Base-by-base conservation (phyloP, 2,113 vertebrate genomes). In the Aepyceros melampus region DNA sequence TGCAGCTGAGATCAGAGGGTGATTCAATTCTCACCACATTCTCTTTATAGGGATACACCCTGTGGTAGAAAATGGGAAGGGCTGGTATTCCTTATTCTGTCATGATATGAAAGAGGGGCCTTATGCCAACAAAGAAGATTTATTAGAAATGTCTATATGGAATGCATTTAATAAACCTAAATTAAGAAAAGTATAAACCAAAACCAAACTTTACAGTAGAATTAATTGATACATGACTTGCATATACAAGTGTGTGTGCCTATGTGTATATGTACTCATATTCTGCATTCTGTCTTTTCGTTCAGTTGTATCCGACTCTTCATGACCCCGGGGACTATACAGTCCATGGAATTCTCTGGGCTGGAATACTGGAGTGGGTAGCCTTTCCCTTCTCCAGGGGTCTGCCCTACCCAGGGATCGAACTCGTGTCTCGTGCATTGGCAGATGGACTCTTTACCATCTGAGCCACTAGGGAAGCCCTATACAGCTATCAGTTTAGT, bases 1-100 rank as follows among this genome's bases (percentile, higher is more conserved):
- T 89, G 47, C 36, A 95, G 49, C n/a, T 95, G 82, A 94, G 47
- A 56, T 94, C 49, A 97, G 36, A 91, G 49, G 36, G 31, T 95
- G 90, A 90, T 60, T 95, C 14, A 67, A 27, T 56, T 17, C 23
- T 90, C 13, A 92, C 40, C 71, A 87, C 40, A 29, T 8, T 92
- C 82, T 82, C 95, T 85, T 94, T 85, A 81, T 53, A 90, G 8
- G 40, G 40, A 87, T n/a, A 90, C 36, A 76, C 11, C 25, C 25
- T 78, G 8, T 71, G 74, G 60, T 16, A 97, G 53, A 93, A 93
- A 96, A 92, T 55, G 64, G 14, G 3, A 91, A 94, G 56, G 40
- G 29, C 21, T 95, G 31, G 5, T 86, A 90, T 81, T 89, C 89
- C 45, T 47, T 91, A 86, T 29, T 79, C 51, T 49, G 58, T 19